A percentile compares a stretch with the other conserved stretches of the same genome.
Conservation (phyloP, 2,888 invertebrate species). For the Agrotis ipsilon region DNA sequence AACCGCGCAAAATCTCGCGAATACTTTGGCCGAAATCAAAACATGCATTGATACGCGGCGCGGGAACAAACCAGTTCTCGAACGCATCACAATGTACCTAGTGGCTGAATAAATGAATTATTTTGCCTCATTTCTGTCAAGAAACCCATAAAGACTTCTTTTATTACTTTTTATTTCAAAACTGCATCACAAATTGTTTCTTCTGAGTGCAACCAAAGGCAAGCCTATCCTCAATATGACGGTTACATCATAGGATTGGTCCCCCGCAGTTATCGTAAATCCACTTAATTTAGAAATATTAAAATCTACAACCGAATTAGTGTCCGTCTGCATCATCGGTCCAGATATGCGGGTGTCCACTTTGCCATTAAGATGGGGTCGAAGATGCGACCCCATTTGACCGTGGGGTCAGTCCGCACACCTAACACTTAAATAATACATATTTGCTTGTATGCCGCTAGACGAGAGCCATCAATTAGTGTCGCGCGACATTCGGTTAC, state of each 20-base stretch:
- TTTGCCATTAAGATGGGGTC: slow-evolving; percentile 82
- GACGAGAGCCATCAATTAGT: slow-evolving; percentile 77
- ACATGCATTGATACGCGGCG: slow-evolving; percentile 78
- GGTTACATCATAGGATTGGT: slow-evolving; percentile 58
- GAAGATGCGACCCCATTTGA: slow-evolving; percentile 72
- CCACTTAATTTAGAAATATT: slow-evolving; percentile 79
- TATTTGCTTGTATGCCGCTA: slow-evolving; percentile 74
- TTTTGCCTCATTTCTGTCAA: slow-evolving; percentile 42
- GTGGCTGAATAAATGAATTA: slow-evolving; percentile 60
- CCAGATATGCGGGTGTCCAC: slow-evolving; percentile 86
- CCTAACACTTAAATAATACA: slow-evolving; percentile 67
- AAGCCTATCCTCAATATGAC: slow-evolving; percentile 31
- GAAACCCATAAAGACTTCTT: slow-evolving; percentile 37
- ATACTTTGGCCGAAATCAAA: slow-evolving; percentile 81
- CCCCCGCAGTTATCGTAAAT: slow-evolving; percentile 73
- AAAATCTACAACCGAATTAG: slow-evolving; percentile 78
- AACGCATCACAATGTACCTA: slow-evolving; percentile 61
- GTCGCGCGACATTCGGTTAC: slow-evolving; percentile 72
- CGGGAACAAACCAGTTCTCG: slow-evolving; percentile 72
- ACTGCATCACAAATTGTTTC: slow-evolving; percentile 14
- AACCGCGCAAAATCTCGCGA: slow-evolving; percentile 86
- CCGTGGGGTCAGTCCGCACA: slow-evolving; percentile 69
- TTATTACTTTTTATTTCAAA: slow-evolving; percentile 35
- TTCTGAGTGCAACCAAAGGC: slow-evolving; percentile 17
- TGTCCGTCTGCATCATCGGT: slow-evolving; percentile 66